Evolutionary conservation across 2,888 invertebrate species (phyloP).

Genomic region (Morpho deidamia): DNA sequence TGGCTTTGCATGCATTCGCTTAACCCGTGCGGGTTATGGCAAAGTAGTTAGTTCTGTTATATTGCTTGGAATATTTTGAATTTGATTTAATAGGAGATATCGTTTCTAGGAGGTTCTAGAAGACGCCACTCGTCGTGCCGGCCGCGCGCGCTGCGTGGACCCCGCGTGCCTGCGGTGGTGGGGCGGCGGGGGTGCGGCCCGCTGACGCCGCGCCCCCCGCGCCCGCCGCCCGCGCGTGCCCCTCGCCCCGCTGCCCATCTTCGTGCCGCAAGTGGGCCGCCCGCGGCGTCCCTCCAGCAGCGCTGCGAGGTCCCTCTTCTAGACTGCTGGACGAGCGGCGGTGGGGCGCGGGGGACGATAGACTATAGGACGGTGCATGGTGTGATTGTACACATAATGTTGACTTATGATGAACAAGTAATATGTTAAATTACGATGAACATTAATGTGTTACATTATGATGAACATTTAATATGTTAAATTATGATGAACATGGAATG

Average conservation of each 20-base stretch:
- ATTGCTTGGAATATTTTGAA: too few species aligned
- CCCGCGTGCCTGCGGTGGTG: conserved; percentile 92
- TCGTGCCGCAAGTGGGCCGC: conserved; percentile 35
- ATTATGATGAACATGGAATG: too few species aligned
- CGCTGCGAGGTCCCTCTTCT: conserved; percentile 39
- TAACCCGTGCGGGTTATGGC: too few species aligned
- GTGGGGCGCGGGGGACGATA: too few species aligned
- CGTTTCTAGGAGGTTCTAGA: conserved; percentile 90
- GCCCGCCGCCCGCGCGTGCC: conserved; percentile 28
- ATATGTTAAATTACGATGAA: too few species aligned
- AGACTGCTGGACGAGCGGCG: conserved; percentile 15
- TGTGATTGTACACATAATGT: background rate
- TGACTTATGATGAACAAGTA: too few species aligned
- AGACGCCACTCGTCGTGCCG: conserved; percentile 92
- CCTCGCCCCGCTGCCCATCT: conserved; percentile 21
- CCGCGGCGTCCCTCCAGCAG: conserved; percentile 33
- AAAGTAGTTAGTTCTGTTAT: too few species aligned
- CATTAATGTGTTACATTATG: too few species aligned
- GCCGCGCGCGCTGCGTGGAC: conserved; percentile 93
- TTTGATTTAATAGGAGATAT: too few species aligned
- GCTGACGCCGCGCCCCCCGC: conserved; percentile 32
- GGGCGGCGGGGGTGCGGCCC: conserved; percentile 41
- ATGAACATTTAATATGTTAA: too few species aligned
- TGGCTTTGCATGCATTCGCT: too few species aligned
- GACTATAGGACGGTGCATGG: background rate